Conservation (phyloP, 2,797 vertebrate genomes). For the Synaphobranchus kaupii region DNA sequence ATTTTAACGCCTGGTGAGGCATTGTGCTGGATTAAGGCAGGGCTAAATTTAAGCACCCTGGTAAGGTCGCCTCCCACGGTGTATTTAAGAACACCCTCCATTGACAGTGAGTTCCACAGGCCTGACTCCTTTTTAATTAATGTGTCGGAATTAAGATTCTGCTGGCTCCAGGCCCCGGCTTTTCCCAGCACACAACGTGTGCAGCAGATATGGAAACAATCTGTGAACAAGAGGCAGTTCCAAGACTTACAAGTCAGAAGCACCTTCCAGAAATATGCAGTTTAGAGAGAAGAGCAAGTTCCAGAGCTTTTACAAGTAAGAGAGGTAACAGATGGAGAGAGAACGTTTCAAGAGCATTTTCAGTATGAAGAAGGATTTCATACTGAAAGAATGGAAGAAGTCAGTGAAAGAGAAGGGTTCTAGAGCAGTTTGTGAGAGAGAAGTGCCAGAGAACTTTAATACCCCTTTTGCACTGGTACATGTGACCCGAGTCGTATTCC, state of each 20-base stretch:
- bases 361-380: not conserved
- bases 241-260: not conserved
- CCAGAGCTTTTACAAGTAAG: not conserved
- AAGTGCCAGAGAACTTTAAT: not conserved
- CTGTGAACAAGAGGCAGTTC: not conserved
- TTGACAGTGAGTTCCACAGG: not conserved
- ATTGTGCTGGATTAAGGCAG: not conserved
- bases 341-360: not conserved
- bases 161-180: not conserved
- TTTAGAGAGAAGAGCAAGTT: not conserved
- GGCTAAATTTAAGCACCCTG: conserved; percentile 7
- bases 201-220: not conserved
- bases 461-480: not conserved
- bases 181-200: not conserved
- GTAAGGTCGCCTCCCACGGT: not conserved
- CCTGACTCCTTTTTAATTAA: not conserved
- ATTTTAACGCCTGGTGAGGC: not conserved
- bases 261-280: not conserved
- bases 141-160: not conserved
- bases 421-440: not conserved
- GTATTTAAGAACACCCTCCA: not conserved
- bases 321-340: not conserved
- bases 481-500: not conserved
- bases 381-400: too few species aligned
- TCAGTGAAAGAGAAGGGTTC: not conserved